Percentiles rank a stretch among this genome's conserved stretches.
Evolutionary conservation across 2,888 invertebrate species (phyloP).

Genomic region (Drosophila mimica): DNA sequence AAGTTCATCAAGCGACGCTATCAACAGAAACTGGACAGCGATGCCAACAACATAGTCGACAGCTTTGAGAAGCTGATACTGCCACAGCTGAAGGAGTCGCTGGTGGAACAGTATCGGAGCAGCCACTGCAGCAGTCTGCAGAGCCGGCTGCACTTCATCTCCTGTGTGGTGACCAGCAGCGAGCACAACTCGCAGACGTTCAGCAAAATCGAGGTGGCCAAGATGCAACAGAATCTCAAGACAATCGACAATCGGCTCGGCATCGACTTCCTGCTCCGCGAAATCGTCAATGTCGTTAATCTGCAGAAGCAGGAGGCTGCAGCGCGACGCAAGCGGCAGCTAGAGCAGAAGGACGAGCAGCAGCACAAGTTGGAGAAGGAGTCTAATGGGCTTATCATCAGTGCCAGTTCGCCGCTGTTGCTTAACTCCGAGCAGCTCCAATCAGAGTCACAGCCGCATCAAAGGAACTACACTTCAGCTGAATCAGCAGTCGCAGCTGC

Average conservation of each 20-base stretch:
- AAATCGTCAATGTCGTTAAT: conserved; percentile 80
- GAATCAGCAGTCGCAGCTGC: conserved; percentile 20
- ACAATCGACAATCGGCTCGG: conserved; percentile 72
- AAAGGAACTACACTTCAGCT: conserved; percentile 24
- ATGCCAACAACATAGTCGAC: conserved; percentile 78
- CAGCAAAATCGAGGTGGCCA: conserved; percentile 75
- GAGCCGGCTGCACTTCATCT: conserved; percentile 79
- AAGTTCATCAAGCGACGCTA: conserved; percentile 52
- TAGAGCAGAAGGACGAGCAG: conserved; percentile 25
- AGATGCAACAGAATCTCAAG: conserved; percentile 81
- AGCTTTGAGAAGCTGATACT: conserved; percentile 82
- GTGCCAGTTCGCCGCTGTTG: background rate
- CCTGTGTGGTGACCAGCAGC: conserved; percentile 76
- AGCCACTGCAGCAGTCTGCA: conserved; percentile 66
- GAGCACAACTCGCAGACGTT: conserved; percentile 74
- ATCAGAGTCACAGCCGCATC: conserved; percentile 42
- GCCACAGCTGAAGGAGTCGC: conserved; percentile 68
- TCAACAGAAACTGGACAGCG: conserved; percentile 61
- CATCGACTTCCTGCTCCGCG: conserved; percentile 81
- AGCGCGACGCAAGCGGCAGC: conserved; percentile 35
- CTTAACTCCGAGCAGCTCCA: conserved; percentile 50
- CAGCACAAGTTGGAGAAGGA: conserved; percentile 10
- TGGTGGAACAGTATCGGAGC: conserved; percentile 71
- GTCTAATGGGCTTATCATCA: conserved; percentile 48
- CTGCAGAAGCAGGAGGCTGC: conserved; percentile 57